Percentiles rank a stretch among this genome's conserved stretches.
phyloP scores from a whole-genome alignment of 2,113 vertebrate species.

The Catharus bicknelli region DNA sequence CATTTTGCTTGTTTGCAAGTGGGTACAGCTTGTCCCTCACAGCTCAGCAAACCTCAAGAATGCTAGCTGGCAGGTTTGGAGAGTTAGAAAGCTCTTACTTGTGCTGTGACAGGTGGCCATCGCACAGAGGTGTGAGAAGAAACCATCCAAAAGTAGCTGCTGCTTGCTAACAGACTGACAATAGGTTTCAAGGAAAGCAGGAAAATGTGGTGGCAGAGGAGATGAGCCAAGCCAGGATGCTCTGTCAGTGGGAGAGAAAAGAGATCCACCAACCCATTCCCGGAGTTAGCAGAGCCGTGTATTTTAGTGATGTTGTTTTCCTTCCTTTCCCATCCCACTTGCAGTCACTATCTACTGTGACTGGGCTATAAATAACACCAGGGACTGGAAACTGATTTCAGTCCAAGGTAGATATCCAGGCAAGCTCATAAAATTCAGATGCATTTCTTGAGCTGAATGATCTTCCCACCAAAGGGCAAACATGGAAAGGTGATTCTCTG shows the following conservation, averaged over 20 bases:
- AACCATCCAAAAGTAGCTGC: conserved; percentile 9
- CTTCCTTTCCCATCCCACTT: conserved; percentile 32
- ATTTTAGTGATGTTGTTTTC: conserved; percentile 32
- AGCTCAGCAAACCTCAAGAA: background rate
- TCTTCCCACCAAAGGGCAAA: background rate
- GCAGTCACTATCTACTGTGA: conserved; percentile 28
- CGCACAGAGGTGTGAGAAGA: background rate
- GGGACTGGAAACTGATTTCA: conserved; percentile 17
- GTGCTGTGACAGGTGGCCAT: background rate
- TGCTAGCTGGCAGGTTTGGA: background rate
- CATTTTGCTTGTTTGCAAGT: background rate
- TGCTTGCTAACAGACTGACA: conserved; percentile 13
- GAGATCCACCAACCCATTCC: background rate
- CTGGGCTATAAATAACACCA: background rate
- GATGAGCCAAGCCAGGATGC: background rate
- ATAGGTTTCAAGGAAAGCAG: conserved; percentile 19
- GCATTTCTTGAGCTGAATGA: background rate
- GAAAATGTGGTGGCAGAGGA: background rate
- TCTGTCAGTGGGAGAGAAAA: background rate
- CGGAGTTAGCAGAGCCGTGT: background rate
- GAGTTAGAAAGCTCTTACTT: conserved; percentile 20
- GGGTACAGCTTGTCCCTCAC: background rate
- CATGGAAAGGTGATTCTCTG: background rate
- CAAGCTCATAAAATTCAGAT: conserved; percentile 29
- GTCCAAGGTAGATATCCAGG: conserved; percentile 16